phyloP scores from a whole-genome alignment of 2,888 invertebrate species.

The Athalia circularis region DNA sequence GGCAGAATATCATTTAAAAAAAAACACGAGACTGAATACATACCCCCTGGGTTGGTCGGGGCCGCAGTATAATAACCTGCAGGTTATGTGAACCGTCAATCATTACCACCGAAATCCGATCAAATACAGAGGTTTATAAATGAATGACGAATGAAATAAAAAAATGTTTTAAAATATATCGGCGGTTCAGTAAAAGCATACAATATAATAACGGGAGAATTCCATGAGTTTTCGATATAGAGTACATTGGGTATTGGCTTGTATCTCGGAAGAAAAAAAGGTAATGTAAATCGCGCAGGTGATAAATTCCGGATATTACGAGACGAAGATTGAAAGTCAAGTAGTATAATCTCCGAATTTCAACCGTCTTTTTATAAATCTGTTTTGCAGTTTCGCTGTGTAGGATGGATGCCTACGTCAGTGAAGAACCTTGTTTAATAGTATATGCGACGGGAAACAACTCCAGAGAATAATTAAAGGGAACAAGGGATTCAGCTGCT shows the following conservation, averaged over 20 bases:
- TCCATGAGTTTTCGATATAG: too few relatives aligned
- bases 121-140: too few relatives aligned
- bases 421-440: constrained; percentile 17
- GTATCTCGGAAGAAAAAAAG: not conserved
- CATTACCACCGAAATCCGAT: too few relatives aligned
- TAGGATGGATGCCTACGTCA: constrained; percentile 6
- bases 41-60: too few relatives aligned
- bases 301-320: constrained; percentile 13
- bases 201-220: too few relatives aligned
- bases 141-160: too few relatives aligned
- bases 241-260: not conserved
- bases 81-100: too few relatives aligned
- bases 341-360: constrained; percentile 17
- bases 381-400: not conserved
- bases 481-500: constrained; percentile 47
- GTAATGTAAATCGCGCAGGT: not conserved
- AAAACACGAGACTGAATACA: too few relatives aligned
- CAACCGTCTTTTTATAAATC: not conserved
- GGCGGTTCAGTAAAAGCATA: too few relatives aligned
- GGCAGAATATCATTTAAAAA: too few relatives aligned
- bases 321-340: constrained; percentile 5
- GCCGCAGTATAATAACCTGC: too few relatives aligned
- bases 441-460: constrained; percentile 4
- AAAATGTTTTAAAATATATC: too few relatives aligned
- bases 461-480: constrained; percentile 9